phyloP scores from a whole-genome alignment of 2,888 invertebrate genomes.

The Polyommatus iphigenia region DNA sequence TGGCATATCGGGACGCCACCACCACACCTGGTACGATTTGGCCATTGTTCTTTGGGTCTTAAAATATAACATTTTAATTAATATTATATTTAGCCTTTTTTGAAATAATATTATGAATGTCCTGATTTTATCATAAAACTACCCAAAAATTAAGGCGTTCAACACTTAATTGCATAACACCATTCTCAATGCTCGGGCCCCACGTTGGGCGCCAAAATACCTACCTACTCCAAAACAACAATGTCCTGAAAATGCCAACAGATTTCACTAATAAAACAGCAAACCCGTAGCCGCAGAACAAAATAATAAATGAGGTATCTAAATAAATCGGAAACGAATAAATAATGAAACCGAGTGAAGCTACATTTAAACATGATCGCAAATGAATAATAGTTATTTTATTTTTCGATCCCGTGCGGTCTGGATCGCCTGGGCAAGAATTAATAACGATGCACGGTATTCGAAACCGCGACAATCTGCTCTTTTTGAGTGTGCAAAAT shows the following conservation, averaged over 20 bases:
- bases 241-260: not conserved
- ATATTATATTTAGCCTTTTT: too few species aligned
- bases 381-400: constrained; percentile 78
- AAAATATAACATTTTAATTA: too few species aligned
- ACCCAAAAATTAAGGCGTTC: too few species aligned
- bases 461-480: constrained; percentile 73
- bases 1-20: too few species aligned
- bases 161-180: not conserved
- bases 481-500: constrained; percentile 64
- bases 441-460: constrained; percentile 67
- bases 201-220: constrained; percentile 10
- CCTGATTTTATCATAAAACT: too few species aligned
- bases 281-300: not conserved
- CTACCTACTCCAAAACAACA: not conserved
- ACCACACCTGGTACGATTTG: too few species aligned
- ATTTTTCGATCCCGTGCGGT: constrained; percentile 76
- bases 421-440: constrained; percentile 66
- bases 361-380: constrained; percentile 63
- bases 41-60: too few species aligned
- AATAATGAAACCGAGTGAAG: constrained; percentile 50
- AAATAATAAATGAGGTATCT: not conserved
- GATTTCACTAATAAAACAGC: constrained; percentile 13
- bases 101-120: too few species aligned
- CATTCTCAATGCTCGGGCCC: not conserved
- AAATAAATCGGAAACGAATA: constrained; percentile 31